Base-by-base conservation (phyloP, 2,113 vertebrate species). In the Pleuronectes platessa region DNA sequence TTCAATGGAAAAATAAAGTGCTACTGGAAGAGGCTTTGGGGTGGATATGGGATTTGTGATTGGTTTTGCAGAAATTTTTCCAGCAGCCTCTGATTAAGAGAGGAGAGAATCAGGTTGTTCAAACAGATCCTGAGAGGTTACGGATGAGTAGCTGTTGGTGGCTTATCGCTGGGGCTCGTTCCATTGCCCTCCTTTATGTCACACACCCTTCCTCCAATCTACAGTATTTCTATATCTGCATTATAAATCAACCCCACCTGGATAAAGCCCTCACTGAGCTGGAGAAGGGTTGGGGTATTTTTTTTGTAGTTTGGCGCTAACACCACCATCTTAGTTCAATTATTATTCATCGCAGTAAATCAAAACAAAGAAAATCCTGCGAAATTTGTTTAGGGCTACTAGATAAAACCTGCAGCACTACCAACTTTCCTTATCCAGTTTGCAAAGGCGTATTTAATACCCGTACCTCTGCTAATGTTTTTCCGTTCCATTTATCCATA, bases 1-100 rank as follows among this genome's bases (percentile, higher is more conserved):
- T 90, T 88, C 68, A 23, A 87, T 93, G 93, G 91, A 94, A 94
- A 94, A 90, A 88, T 71, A 84, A 87, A 92, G 85, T 79, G 84
- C 66, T 85, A 84, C 78, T 11, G 20, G 51, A 86, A 89, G 85
- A 86, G 84, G 74, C 61, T 55, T 77, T 81, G 84, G 84, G 68
- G 78, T 75, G 17, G 47, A 51, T 69, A 74, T 92, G 81, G 80
- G 85, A 92, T 87, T 83, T 83, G 59, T 88, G 86, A 94, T 93
- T 89, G 79, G 79, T 91, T 94, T 90, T 87, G 84, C 92, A 93
- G 92, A 90, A 10, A 61, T 83, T 90, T 93, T 90, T 92, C 88
- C 90, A 72, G 53, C 56, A 37, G 61, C 45, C 76, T 76, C 53
- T 77, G 73, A 86, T 87, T 85, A 79, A 82, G 84, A 78, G 83